Percentiles rank a stretch among this genome's conserved stretches.
These are phyloP conservation scores for Ectobius pallidus DNA, from an alignment of 2,888 invertebrate genomes.

Conservation along the genomic window DNA sequence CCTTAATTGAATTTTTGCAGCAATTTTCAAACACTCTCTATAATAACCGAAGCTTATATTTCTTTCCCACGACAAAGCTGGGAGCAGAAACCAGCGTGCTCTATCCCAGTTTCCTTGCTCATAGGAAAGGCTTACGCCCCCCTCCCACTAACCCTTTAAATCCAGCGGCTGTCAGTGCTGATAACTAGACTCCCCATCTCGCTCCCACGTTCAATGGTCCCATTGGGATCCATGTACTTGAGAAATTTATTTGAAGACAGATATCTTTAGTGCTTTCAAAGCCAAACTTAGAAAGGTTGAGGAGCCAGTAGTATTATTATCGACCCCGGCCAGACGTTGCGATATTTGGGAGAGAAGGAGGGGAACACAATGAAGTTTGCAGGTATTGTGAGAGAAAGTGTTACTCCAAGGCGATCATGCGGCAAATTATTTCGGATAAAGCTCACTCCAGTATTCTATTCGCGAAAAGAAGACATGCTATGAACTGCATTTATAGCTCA, in stretches of 20 bases:
- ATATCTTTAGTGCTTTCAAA: slow-evolving; percentile 9
- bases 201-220: background rate
- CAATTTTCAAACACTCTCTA: too few relatives aligned
- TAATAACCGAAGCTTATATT: too few relatives aligned
- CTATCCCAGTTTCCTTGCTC: too few relatives aligned
- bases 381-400: background rate
- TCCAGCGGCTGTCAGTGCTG: slow-evolving; percentile 1
- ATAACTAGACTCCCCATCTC: background rate
- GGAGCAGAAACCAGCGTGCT: too few relatives aligned
- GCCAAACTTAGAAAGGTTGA: background rate
- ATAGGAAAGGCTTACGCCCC: too few relatives aligned
- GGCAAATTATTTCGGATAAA: background rate
- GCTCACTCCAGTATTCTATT: too few relatives aligned
- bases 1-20: too few relatives aligned
- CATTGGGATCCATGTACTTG: background rate
- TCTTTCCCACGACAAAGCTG: too few relatives aligned
- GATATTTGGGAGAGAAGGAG: background rate
- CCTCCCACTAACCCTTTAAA: slow-evolving; percentile 18
- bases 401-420: background rate
- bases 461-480: too few relatives aligned
- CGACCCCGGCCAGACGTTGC: background rate
- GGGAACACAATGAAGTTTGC: slow-evolving; percentile 3
- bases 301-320: background rate
- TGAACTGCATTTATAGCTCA: too few relatives aligned
- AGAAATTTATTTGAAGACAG: slow-evolving; percentile 15